Percentiles rank a stretch among this genome's conserved stretches.
phyloP scores from a whole-genome alignment of 1,140 invertebrate genomes.

The Bactericera cockerelli region DNA sequence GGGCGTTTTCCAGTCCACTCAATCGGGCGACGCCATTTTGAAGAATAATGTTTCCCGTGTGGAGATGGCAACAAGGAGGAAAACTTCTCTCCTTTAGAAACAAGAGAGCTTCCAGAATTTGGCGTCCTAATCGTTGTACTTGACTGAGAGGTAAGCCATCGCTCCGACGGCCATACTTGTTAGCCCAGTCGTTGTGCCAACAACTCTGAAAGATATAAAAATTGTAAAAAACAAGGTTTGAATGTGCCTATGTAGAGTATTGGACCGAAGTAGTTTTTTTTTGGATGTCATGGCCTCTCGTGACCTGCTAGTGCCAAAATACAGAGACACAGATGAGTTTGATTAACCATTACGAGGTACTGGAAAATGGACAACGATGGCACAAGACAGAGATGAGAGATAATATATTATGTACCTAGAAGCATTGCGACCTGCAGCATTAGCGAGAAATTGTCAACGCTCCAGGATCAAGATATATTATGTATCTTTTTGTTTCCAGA shows the following conservation, averaged over 20 bases:
- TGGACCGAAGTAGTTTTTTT: no score
- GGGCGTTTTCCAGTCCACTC: constrained; percentile 65
- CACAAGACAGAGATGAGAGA: no score
- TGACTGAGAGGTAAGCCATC: constrained; percentile 54
- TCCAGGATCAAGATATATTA: no score
- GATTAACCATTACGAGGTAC: no score
- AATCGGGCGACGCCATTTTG: constrained; percentile 78
- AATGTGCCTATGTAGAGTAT: not conserved
- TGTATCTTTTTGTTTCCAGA: no score
- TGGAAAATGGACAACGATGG: no score
- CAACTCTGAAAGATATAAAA: constrained; percentile 35
- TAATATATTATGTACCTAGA: no score
- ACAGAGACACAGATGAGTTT: no score
- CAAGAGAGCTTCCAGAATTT: constrained; percentile 71
- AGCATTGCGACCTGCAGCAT: no score
- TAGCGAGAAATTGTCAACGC: no score
- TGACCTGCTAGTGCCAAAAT: no score
- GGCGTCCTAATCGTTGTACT: constrained; percentile 68
- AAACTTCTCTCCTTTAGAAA: constrained; percentile 77
- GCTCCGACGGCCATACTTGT: constrained; percentile 48
- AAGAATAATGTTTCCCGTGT: constrained; percentile 78
- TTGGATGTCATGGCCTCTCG: no score
- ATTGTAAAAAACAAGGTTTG: constrained; percentile 10
- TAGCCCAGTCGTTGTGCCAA: constrained; percentile 52
- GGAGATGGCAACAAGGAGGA: constrained; percentile 68